Evolutionary conservation across 2,888 invertebrate species (phyloP).

Genomic region (Agriopis aurantiaria): DNA sequence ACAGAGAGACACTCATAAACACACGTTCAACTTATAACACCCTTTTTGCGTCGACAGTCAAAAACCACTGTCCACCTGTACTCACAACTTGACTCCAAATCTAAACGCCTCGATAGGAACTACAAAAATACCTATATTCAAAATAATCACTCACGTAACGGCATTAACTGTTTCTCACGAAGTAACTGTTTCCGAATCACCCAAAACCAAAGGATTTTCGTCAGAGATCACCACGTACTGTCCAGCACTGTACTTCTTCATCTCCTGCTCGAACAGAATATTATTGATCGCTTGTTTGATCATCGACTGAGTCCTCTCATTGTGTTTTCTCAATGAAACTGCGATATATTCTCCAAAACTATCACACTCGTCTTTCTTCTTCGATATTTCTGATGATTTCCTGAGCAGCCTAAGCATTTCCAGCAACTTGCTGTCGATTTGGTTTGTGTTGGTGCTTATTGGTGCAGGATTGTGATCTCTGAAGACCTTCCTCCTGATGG

Average conservation of each 20-base stretch:
- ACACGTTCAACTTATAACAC: no score
- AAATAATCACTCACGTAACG: background rate
- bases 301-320: constrained; percentile 76
- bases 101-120: background rate
- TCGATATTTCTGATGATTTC: constrained; percentile 57
- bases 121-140: background rate
- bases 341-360: constrained; percentile 81
- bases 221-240: constrained; percentile 67
- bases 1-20: no score
- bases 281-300: constrained; percentile 82
- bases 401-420: constrained; percentile 61
- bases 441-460: constrained; percentile 42
- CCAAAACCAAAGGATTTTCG: constrained; percentile 68
- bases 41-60: no score
- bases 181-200: constrained; percentile 43
- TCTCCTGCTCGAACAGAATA: constrained; percentile 79
- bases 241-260: constrained; percentile 70
- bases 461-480: constrained; percentile 40
- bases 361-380: constrained; percentile 78
- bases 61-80: background rate
- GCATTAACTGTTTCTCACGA: background rate
- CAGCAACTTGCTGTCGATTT: constrained; percentile 57
- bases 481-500: constrained; percentile 27
- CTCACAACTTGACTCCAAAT: background rate
- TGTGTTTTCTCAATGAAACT: constrained; percentile 75